These are phyloP conservation scores for Chaetops frenatus DNA, from an alignment of 2,113 vertebrate species.

Conservation along the genomic window DNA sequence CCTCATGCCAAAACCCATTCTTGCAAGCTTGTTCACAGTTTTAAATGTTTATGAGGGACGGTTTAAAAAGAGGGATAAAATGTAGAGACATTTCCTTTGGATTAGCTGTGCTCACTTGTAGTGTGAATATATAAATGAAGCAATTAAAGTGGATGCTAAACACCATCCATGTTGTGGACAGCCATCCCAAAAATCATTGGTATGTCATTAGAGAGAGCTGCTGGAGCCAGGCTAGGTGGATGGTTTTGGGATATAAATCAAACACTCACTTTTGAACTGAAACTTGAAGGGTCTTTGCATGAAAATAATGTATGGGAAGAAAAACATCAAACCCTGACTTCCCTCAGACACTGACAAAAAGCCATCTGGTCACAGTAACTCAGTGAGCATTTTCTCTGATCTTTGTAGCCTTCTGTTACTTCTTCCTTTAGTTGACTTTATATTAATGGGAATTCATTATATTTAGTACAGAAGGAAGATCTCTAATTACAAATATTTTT, in stretches of 20 bases:
- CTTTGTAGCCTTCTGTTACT: neutral
- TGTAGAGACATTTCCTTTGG: neutral
- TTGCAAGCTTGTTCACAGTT: conserved; percentile 37
- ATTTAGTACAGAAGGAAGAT: neutral
- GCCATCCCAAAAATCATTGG: neutral
- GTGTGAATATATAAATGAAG: neutral
- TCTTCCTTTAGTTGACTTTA: neutral
- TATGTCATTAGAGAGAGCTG: neutral
- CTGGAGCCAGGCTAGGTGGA: neutral
- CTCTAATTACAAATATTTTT: neutral
- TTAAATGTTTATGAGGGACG: conserved; percentile 36
- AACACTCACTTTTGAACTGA: neutral
- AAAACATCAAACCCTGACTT: neutral
- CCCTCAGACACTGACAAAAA: neutral
- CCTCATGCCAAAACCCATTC: conserved; percentile 9
- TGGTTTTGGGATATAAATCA: conserved; percentile 22
- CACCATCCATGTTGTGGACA: neutral
- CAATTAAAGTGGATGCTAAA: neutral
- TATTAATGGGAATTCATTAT: neutral
- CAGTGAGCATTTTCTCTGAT: neutral
- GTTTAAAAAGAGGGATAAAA: neutral
- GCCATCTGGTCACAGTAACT: neutral
- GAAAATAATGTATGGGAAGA: neutral
- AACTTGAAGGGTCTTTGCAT: neutral
- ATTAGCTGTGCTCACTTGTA: neutral